These are phyloP conservation scores for Andrena chrysosceles DNA, from an alignment of 2,888 invertebrate genomes.

Conservation along the genomic window DNA sequence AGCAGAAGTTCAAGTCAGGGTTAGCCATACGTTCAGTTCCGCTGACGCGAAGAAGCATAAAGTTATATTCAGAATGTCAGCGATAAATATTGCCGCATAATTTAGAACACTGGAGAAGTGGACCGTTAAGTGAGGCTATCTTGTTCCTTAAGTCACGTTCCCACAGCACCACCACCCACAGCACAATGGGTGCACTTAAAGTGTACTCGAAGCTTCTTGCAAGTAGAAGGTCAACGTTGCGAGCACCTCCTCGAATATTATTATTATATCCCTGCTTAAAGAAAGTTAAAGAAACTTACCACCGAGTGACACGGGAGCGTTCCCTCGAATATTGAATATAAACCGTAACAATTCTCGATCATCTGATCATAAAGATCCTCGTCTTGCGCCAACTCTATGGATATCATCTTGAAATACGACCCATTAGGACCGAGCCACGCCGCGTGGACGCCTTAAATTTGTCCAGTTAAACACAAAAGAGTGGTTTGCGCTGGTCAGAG, in stretches of 20 bases:
- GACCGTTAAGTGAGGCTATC: neutral
- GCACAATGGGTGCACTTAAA: too few species aligned
- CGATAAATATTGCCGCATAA: constrained; percentile 11
- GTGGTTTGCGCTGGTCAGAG: neutral
- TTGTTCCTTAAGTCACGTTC: neutral
- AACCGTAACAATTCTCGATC: neutral
- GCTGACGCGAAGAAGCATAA: constrained; percentile 19
- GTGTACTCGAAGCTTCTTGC: neutral
- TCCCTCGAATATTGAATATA: neutral
- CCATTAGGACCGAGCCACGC: neutral
- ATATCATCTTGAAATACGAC: neutral
- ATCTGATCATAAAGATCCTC: neutral
- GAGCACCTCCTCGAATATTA: neutral
- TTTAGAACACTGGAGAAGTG: neutral
- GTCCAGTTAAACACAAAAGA: neutral
- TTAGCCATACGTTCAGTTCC: constrained; percentile 23
- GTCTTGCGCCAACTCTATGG: neutral
- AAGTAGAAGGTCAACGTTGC: neutral
- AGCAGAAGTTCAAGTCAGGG: constrained; percentile 14
- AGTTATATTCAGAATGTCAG: constrained; percentile 13
- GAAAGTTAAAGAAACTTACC: too few species aligned
- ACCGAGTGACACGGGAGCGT: neutral
- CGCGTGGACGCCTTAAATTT: neutral
- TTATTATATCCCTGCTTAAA: too few species aligned
- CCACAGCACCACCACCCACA: neutral